These are phyloP conservation scores for Eretmocerus hayati DNA, from an alignment of 2,888 invertebrate genomes.

Conservation along the genomic window DNA sequence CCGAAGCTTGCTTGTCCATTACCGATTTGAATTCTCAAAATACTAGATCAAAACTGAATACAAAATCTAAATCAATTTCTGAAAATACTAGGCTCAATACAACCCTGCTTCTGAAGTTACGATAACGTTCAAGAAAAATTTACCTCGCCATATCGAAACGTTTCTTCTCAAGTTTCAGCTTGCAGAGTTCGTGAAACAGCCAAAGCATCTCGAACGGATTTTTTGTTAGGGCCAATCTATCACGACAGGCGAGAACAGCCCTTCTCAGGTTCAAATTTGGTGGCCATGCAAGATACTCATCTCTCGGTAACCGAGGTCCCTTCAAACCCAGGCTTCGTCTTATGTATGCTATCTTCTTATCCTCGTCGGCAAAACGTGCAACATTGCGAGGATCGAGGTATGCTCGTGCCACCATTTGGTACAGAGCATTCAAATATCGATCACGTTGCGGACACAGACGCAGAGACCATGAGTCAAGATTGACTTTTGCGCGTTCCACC, in stretches of 20 bases:
- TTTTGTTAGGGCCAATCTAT: slow-evolving; percentile 33
- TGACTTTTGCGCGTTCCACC: slow-evolving; percentile 45
- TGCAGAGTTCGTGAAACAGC: slow-evolving; percentile 49
- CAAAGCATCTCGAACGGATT: slow-evolving; percentile 47
- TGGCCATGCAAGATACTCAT: slow-evolving; percentile 36
- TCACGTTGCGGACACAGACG: slow-evolving; percentile 44
- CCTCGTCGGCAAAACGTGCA: slow-evolving; percentile 6
- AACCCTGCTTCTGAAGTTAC: no score
- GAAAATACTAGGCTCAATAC: no score
- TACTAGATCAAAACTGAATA: no score
- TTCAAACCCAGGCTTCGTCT: slow-evolving; percentile 35
- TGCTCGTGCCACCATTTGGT: slow-evolving; percentile 43
- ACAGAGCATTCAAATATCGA: slow-evolving; percentile 42
- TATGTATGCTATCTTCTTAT: slow-evolving; percentile 18
- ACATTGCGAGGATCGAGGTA: slow-evolving; percentile 47
- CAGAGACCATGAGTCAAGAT: slow-evolving; percentile 43
- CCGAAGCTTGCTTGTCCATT: no score
- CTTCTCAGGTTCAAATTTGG: slow-evolving; percentile 23
- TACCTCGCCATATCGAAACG: slow-evolving; percentile 45
- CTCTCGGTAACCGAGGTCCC: slow-evolving; percentile 29
- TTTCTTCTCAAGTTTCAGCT: slow-evolving; percentile 42
- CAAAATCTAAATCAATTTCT: no score
- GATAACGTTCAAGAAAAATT: no score
- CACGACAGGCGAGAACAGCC: slow-evolving; percentile 27
- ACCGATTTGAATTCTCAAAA: no score